These are phyloP conservation scores for Podocnemis expansa DNA, from an alignment of 2,113 vertebrate genomes.

Conservation along the genomic window DNA sequence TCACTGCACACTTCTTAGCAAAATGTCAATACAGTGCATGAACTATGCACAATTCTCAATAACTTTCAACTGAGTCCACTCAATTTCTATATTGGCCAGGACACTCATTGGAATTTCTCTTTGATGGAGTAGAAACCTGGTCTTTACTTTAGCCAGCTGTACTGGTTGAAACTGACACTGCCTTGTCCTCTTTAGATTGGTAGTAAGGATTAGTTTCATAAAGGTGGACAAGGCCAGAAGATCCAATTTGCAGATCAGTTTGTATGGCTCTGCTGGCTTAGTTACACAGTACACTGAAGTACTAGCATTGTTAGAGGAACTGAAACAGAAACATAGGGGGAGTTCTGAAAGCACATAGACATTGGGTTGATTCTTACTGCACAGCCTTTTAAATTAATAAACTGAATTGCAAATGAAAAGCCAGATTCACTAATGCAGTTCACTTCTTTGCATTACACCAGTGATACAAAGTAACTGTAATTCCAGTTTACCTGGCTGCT, in stretches of 20 bases:
- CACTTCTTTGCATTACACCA: background rate
- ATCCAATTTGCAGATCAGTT: background rate
- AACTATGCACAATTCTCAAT: background rate
- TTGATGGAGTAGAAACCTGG: background rate
- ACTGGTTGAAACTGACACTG: background rate
- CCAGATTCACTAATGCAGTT: background rate
- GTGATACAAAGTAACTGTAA: background rate
- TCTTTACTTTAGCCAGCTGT: background rate
- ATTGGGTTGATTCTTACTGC: background rate
- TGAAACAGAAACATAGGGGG: background rate
- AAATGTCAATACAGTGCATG: background rate
- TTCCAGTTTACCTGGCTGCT: background rate
- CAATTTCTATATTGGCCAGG: background rate
- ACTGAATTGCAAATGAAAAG: background rate
- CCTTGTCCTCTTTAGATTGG: background rate
- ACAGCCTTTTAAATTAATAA: background rate
- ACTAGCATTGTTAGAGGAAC: background rate
- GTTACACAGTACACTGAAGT: fast-evolving
- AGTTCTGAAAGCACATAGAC: fast-evolving
- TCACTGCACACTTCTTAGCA: background rate
- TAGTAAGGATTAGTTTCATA: background rate
- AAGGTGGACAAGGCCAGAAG: background rate
- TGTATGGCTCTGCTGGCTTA: background rate
- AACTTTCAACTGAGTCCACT: background rate
- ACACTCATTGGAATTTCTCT: background rate